Percentiles rank a stretch among this genome's conserved stretches.
These are phyloP conservation scores for Sylvia atricapilla DNA, from an alignment of 2,113 vertebrate genomes.

Conservation along the genomic window DNA sequence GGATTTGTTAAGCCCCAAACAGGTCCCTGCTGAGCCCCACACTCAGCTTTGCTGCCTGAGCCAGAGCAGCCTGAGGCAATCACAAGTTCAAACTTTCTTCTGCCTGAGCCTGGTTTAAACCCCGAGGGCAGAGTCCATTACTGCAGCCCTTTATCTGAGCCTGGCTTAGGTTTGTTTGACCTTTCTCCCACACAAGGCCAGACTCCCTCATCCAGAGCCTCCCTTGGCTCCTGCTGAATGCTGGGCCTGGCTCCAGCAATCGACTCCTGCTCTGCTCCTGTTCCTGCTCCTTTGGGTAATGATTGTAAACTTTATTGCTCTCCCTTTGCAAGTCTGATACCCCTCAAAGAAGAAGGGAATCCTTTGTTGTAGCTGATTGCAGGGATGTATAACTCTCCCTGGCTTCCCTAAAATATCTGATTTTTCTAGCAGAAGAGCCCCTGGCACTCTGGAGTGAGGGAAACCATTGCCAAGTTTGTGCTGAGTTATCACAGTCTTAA, in stretches of 20 bases:
- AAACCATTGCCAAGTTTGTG: background rate
- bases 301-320: constrained; percentile 16
- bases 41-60: background rate
- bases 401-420: background rate
- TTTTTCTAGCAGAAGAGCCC: background rate
- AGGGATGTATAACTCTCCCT: background rate
- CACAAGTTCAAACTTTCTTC: background rate
- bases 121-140: background rate
- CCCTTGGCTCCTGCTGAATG: constrained; percentile 6
- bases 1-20: too few species aligned
- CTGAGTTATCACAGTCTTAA: background rate
- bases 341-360: background rate
- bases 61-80: background rate
- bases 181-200: background rate
- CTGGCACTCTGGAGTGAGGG: background rate
- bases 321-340: background rate
- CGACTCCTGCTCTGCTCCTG: background rate
- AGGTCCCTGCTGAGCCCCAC: background rate
- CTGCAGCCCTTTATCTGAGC: background rate
- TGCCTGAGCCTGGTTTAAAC: background rate
- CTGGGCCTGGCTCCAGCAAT: constrained; percentile 24
- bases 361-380: constrained; percentile 6
- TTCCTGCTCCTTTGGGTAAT: background rate
- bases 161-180: background rate
- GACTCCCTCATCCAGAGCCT: background rate